Evolutionary conservation across 2,113 vertebrate species (phyloP), one percentile per base, ranked within the genome.

Genomic region (Callochromis pleurospilus): DNA sequence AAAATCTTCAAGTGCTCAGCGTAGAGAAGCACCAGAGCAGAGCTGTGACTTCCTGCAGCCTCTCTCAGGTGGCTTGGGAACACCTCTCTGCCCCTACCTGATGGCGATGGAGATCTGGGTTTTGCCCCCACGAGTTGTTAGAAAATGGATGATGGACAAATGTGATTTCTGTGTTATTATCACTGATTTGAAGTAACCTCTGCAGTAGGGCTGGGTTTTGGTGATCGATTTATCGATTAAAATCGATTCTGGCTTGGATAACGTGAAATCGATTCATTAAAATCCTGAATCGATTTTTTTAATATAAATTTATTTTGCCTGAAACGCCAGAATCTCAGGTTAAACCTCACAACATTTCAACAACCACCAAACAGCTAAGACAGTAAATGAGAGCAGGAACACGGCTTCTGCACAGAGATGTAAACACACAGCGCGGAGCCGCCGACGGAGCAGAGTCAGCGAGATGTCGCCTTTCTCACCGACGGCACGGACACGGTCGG

Each of bases 391-490:
- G 51, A 54, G n/a, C 51, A 54, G 51, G 51, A 2, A 54, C 51
- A 54, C 19, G 1, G 9, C 1, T 11, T 54, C n/a, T 54, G 51
- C 51, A 54, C 51, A 54, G 0, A 54, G n/a, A 54, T 3, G 5
- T 54, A 0, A 54, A 53, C 51, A 53, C 5, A 53, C 0, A 53
- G 51, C 9, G 0, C 1, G 33, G 31, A 4, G 8, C 8, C 3
- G 3, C 9, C 2, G 9, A 19, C 51, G 3, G 0, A 53, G 6
- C 51, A 53, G 49, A 0, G n/a, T 53, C 51, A 53, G 9, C 0
- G 0, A 53, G 15, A 3, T 1, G 19, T 6, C 11, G 19, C 0
- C 51, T 53, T 53, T 53, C 19, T 53, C 51, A 53, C 5, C 0
- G 3, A 51, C 9, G 2, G 9, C 49, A 51, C 9, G 49, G 49